Evolutionary conservation across 2,797 vertebrate species (phyloP).

Genomic region (Lacerta agilis): DNA sequence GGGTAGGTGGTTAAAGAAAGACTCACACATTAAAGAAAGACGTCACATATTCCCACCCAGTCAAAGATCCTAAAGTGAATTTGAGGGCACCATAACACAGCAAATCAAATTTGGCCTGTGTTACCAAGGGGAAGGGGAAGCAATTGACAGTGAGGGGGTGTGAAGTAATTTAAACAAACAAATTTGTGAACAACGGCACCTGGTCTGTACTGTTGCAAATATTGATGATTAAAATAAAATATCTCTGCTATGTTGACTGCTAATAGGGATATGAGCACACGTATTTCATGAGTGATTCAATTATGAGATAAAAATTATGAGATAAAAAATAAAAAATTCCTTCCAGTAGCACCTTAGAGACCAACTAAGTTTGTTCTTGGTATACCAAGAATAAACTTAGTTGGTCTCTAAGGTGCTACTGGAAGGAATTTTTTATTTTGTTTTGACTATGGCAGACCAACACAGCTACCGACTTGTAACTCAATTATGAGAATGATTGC

Average conservation of each 20-base stretch:
- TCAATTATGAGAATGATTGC: neutral
- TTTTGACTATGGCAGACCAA: too few species aligned
- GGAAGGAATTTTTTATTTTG: too few species aligned
- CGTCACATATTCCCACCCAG: neutral
- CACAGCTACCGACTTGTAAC: too few species aligned
- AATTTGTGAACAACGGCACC: neutral
- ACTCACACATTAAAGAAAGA: too few species aligned
- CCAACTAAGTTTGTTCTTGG: too few species aligned
- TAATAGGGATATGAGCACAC: neutral
- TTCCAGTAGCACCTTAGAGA: too few species aligned
- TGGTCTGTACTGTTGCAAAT: neutral
- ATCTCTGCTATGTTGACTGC: neutral
- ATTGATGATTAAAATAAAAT: neutral
- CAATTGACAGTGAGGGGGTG: neutral
- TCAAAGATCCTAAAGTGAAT: neutral
- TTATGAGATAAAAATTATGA: neutral
- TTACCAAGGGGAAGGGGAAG: neutral
- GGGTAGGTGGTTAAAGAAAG: neutral
- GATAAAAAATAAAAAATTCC: too few species aligned
- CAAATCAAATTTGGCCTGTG: neutral
- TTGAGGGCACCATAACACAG: too few species aligned
- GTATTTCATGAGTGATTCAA: neutral
- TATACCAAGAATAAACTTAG: too few species aligned
- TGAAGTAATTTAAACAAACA: neutral
- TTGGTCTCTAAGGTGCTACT: too few species aligned